These are phyloP conservation scores for Plotosus lineatus DNA, from an alignment of 2,113 vertebrate genomes.

Conservation along the genomic window DNA sequence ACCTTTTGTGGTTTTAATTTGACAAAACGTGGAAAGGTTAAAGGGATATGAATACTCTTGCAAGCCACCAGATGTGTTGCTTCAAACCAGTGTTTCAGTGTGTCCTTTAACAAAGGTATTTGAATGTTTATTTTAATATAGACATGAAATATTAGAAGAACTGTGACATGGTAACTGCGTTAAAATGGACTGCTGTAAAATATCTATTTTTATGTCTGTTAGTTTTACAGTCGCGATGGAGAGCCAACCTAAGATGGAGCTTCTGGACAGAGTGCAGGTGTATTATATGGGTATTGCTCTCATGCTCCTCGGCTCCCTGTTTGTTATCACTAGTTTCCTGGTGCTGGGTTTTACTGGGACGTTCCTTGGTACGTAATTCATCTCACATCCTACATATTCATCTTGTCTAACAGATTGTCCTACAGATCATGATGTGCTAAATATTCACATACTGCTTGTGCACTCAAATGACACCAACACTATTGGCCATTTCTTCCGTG, in stretches of 20 bases:
- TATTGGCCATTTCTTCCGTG: no score
- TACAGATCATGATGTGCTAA: neutral
- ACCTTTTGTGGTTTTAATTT: no score
- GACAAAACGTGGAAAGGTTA: no score
- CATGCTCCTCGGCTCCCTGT: constrained; percentile 72
- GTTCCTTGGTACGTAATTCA: constrained; percentile 83
- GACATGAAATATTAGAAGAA: neutral
- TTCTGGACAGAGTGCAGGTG: constrained; percentile 70
- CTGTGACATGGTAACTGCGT: neutral
- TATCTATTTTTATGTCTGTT: constrained; percentile 27
- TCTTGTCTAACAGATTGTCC: neutral
- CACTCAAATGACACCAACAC: no score
- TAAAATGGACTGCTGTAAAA: neutral
- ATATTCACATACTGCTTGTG: neutral
- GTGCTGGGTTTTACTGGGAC: constrained; percentile 91
- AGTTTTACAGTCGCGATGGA: constrained; percentile 89
- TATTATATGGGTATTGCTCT: constrained; percentile 73
- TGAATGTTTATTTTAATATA: neutral
- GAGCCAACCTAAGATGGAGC: constrained; percentile 76
- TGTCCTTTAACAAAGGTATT: no score
- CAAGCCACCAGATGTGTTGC: no score
- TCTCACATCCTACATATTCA: neutral
- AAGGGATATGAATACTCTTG: no score
- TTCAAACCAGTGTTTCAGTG: neutral
- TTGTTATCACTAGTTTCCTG: constrained; percentile 90